Base-by-base conservation (phyloP, 2,888 invertebrate species). In the Catocala fraxini region DNA sequence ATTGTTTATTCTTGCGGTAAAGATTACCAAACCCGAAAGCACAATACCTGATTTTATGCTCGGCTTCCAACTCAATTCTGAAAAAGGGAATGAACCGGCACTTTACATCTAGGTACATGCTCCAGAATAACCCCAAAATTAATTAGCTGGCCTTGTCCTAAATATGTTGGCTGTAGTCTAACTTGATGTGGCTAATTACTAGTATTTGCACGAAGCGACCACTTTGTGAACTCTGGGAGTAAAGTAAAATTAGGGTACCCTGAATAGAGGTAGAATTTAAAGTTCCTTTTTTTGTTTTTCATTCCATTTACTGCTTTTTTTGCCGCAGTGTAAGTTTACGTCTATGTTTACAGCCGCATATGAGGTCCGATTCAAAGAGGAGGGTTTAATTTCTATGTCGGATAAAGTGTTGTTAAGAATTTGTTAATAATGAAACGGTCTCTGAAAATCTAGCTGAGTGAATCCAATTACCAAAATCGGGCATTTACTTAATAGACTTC, bases 131-230 rank as follows among this genome's bases (percentile, higher is more conserved):
- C 39, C 39, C 55, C 46, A 55, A 56, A 46, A 56, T 56, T 42
- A 39, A 56, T 56, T 56, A 56, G 41, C 41, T 56, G 57, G 57
- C 45, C 51, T 51, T 45, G 51, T 51, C 51, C 51, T 51, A 43
- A 58, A 51, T 51, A 15, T 39, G 39, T 58, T 58, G 46, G 49
- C 46, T 51, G n/a, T 11, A 51, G 39, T 46, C 45, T 46, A 51
- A 51, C 57, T 35, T 51, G 39, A 45, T 46, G 46, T 41, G 39
- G 45, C 51, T 56, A 56, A 56, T 58, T 58, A 58, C 51, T 46
- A 51, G 57, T 46, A 45, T 51, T 45, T 46, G 39, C 51, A 45
- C 51, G 57, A 12, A 45, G 39, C 57, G 34, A 9, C 12, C 51
- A 10, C 51, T 39, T 12, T 41, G 6, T 49, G 12, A 45, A 43